These are phyloP conservation scores for Melopsittacus undulatus DNA, from an alignment of 2,797 vertebrate genomes.

Conservation along the genomic window DNA sequence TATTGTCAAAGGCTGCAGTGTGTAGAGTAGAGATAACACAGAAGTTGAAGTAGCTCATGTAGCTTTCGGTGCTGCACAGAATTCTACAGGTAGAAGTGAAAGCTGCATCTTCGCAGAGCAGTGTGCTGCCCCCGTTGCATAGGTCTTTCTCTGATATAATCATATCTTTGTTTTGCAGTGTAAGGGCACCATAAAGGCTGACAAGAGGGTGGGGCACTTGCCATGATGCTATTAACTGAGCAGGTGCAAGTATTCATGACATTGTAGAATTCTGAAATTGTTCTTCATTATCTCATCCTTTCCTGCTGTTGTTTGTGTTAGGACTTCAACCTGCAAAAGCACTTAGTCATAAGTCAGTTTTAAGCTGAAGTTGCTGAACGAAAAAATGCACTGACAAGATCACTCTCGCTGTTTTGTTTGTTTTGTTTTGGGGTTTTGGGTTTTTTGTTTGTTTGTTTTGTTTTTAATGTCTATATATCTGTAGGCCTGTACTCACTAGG, in stretches of 20 bases:
- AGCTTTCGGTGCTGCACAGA: neutral
- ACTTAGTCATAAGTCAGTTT: neutral
- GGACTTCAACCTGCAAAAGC: neutral
- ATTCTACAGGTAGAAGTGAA: neutral
- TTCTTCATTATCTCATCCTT: neutral
- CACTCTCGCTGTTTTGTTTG: neutral
- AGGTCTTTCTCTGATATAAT: neutral
- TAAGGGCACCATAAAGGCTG: neutral
- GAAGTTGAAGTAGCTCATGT: neutral
- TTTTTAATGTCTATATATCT: neutral
- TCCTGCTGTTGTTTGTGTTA: neutral
- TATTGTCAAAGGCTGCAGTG: neutral
- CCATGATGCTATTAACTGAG: neutral
- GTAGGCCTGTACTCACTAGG: neutral
- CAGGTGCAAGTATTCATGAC: neutral
- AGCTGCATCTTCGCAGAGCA: neutral
- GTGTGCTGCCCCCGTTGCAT: neutral
- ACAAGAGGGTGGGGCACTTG: neutral
- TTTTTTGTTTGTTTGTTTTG: neutral
- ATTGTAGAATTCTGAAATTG: neutral
- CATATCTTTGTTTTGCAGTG: neutral
- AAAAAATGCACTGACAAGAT: neutral
- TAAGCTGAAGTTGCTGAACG: neutral
- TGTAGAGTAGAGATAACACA: neutral
- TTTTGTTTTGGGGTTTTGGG: neutral